Percentiles rank a stretch among this genome's conserved stretches.
Evolutionary conservation across 2,113 vertebrate genomes (phyloP).

Genomic region (Fregata magnificens): DNA sequence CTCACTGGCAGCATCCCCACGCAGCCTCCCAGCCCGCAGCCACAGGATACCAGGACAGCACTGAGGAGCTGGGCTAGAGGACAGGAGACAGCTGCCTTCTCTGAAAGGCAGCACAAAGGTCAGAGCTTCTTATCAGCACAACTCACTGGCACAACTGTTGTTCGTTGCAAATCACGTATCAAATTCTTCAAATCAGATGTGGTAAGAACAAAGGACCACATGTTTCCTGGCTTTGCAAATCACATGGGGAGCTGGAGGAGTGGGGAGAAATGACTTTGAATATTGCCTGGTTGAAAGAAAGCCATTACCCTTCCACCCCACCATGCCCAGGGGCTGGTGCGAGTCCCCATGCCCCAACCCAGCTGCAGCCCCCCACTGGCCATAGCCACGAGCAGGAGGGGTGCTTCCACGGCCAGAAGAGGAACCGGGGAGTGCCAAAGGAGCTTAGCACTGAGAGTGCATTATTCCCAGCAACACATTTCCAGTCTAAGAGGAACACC

Average conservation of each 20-base stretch:
- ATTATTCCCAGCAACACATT: background rate
- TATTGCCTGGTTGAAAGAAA: background rate
- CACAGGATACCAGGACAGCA: fast-evolving
- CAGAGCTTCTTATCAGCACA: background rate
- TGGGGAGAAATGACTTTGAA: background rate
- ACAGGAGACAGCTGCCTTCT: background rate
- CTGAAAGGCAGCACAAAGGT: background rate
- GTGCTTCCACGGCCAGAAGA: background rate
- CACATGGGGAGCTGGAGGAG: background rate
- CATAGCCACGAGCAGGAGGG: background rate
- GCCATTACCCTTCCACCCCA: background rate
- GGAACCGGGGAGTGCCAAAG: background rate
- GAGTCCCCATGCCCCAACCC: fast-evolving
- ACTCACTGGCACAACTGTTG: background rate
- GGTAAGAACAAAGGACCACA: background rate
- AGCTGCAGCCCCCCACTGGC: background rate
- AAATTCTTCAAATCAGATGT: background rate
- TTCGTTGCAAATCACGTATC: background rate
- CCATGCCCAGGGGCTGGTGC: fast-evolving
- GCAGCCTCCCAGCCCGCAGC: fast-evolving
- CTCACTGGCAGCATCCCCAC: fast-evolving
- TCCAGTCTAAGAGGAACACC: background rate
- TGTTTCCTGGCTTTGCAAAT: background rate
- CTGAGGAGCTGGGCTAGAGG: background rate
- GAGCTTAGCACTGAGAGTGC: background rate